phyloP scores from a whole-genome alignment of 2,888 invertebrate genomes.

The Trissoscelio sp. region DNA sequence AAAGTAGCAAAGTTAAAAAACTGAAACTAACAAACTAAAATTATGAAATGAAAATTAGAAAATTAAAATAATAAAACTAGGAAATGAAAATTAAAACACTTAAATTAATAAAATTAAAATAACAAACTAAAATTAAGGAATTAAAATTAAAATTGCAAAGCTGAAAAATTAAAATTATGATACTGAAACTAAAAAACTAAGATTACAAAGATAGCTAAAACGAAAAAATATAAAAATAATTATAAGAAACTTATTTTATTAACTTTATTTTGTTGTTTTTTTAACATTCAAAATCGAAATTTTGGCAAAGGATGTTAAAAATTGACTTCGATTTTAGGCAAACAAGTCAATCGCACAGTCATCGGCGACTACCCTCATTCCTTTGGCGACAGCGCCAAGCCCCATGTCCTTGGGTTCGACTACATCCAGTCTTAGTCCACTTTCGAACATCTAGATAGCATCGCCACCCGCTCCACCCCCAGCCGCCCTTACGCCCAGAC shows the following conservation, averaged over 20 bases:
- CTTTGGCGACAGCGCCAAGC: conserved; percentile 84
- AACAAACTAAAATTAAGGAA: no score
- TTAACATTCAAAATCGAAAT: neutral
- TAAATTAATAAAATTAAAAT: no score
- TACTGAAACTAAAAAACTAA: no score
- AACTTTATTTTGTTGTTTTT: neutral
- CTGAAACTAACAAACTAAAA: neutral
- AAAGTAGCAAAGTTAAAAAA: no score
- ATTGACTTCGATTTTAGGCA: conserved; percentile 76
- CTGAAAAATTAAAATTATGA: no score
- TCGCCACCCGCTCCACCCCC: conserved; percentile 86
- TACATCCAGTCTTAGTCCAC: conserved; percentile 88
- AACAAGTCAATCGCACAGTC: conserved; percentile 80
- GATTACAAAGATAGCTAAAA: no score
- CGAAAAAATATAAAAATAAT: no score
- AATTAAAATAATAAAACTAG: neutral
- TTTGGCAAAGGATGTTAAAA: no score
- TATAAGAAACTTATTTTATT: no score
- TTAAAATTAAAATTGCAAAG: no score
- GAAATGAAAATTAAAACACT: no score
- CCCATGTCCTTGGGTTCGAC: conserved; percentile 86
- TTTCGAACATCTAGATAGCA: conserved; percentile 86
- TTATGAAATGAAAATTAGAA: no score
- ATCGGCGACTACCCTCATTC: conserved; percentile 83
- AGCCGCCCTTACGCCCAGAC: conserved; percentile 84